Evolutionary conservation across 2,888 invertebrate genomes (phyloP).

Genomic region (Cyrtodaria siliqua): DNA sequence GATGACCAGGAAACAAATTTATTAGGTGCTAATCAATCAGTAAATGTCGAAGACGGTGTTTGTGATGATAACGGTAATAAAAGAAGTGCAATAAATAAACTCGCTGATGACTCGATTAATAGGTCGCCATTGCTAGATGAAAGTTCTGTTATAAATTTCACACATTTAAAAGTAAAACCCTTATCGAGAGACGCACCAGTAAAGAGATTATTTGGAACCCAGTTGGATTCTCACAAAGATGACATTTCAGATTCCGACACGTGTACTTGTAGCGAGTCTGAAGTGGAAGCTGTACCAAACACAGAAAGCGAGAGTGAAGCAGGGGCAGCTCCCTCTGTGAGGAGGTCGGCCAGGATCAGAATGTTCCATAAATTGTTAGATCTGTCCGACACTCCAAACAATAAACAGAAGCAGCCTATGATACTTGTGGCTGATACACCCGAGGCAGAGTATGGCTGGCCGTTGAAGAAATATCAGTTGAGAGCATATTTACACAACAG

Average conservation of each 20-base stretch:
- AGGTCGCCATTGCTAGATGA: conserved; percentile 1
- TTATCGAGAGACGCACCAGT: conserved; percentile 37
- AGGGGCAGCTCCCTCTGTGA: conserved; percentile 3
- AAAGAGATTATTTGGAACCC: conserved; percentile 56
- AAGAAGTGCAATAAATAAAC: not conserved
- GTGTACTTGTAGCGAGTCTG: not conserved
- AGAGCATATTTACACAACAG: conserved; percentile 2
- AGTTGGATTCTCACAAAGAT: conserved; percentile 1
- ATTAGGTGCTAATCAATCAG: not conserved
- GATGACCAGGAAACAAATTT: not conserved
- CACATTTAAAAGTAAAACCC: conserved; percentile 8
- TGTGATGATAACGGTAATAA: not conserved
- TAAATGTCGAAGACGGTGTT: not conserved
- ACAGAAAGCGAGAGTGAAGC: conserved; percentile 23
- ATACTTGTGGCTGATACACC: conserved; percentile 74
- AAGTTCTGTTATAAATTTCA: conserved; percentile 25
- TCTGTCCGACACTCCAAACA: not conserved
- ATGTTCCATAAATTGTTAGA: conserved; percentile 36
- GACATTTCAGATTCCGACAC: not conserved
- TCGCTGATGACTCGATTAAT: too few species aligned
- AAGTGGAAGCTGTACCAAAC: conserved; percentile 5
- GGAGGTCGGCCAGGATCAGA: conserved; percentile 27
- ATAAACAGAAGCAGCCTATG: not conserved
- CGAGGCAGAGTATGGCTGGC: conserved; percentile 68
- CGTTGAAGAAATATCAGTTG: conserved; percentile 64